Percentiles rank a stretch among this genome's conserved stretches.
phyloP scores from a whole-genome alignment of 2,888 invertebrate genomes.

The Portevinia maculata region DNA sequence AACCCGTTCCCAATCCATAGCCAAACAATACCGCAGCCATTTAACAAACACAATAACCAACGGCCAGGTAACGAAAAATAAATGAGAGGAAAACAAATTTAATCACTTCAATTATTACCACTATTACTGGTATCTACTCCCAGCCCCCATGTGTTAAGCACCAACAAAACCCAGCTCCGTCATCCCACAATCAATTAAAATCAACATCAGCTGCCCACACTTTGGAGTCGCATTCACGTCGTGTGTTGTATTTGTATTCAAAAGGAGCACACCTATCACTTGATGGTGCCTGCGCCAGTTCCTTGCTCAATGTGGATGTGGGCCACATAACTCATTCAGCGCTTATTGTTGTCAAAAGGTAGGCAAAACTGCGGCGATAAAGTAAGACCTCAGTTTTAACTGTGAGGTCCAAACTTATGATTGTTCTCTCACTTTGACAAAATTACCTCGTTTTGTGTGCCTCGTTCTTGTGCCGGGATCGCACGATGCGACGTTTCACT shows the following conservation, averaged over 20 bases:
- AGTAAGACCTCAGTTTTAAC: constrained; percentile 63
- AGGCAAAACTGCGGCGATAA: constrained; percentile 36
- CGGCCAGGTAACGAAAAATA: constrained; percentile 20
- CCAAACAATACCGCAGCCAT: no score
- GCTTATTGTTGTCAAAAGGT: constrained; percentile 66
- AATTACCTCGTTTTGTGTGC: constrained; percentile 28
- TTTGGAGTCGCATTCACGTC: constrained; percentile 43
- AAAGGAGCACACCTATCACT: constrained; percentile 16
- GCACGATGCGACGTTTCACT: neutral
- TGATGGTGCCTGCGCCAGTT: constrained; percentile 31
- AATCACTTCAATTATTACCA: constrained; percentile 55
- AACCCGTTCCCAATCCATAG: constrained; percentile 1
- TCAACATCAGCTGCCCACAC: constrained; percentile 72
- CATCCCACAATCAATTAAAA: constrained; percentile 71
- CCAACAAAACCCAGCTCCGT: constrained; percentile 36
- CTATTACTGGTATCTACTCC: constrained; percentile 30
- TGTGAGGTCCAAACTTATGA: constrained; percentile 53
- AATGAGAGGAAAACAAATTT: constrained; percentile 43
- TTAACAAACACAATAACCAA: constrained; percentile 15
- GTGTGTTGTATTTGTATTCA: constrained; percentile 20
- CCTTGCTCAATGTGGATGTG: constrained; percentile 40
- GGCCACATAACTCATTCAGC: constrained; percentile 58
- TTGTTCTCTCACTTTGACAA: constrained; percentile 64
- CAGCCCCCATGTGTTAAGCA: neutral
- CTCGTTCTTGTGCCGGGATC: constrained; percentile 1